Conservation (phyloP, 2,888 invertebrate genomes). For the Plusia festucae region DNA sequence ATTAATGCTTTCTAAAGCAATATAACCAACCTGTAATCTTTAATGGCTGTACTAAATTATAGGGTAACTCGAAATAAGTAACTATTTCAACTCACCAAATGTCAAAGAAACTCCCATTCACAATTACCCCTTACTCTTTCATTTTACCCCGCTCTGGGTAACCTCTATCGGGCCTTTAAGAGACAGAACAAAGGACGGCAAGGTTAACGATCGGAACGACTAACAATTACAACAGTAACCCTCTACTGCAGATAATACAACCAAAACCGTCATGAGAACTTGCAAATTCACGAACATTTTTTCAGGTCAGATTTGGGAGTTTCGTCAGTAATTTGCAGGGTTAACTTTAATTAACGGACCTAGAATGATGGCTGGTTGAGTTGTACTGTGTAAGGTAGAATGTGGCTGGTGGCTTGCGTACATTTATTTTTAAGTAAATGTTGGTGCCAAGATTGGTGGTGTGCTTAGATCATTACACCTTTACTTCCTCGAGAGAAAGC, state of each 20-base stretch:
- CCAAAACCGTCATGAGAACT: slow-evolving; percentile 22
- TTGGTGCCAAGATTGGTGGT: slow-evolving; percentile 4
- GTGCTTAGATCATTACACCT: not conserved
- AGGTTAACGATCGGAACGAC: slow-evolving; percentile 54
- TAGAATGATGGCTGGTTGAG: not conserved
- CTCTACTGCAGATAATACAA: slow-evolving; percentile 45
- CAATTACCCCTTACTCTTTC: slow-evolving; percentile 27
- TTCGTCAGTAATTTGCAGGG: slow-evolving; percentile 18
- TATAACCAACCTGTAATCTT: not conserved
- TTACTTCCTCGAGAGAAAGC: not conserved
- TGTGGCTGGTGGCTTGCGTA: not conserved
- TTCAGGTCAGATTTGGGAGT: slow-evolving; percentile 21
- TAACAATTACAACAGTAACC: slow-evolving; percentile 59
- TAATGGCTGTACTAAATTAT: not conserved
- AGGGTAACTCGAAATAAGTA: not conserved
- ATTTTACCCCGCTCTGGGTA: slow-evolving; percentile 6
- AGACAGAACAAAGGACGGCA: slow-evolving; percentile 53
- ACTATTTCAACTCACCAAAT: not conserved
- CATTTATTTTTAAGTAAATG: not conserved
- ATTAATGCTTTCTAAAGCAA: not conserved
- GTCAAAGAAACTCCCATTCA: slow-evolving; percentile 1
- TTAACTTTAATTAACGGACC: slow-evolving; percentile 33
- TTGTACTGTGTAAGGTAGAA: not conserved
- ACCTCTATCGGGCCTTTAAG: slow-evolving; percentile 43
- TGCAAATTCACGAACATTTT: slow-evolving; percentile 33